Evolutionary conservation across 2,888 invertebrate species (phyloP).

Genomic region (Erebia palarica): DNA sequence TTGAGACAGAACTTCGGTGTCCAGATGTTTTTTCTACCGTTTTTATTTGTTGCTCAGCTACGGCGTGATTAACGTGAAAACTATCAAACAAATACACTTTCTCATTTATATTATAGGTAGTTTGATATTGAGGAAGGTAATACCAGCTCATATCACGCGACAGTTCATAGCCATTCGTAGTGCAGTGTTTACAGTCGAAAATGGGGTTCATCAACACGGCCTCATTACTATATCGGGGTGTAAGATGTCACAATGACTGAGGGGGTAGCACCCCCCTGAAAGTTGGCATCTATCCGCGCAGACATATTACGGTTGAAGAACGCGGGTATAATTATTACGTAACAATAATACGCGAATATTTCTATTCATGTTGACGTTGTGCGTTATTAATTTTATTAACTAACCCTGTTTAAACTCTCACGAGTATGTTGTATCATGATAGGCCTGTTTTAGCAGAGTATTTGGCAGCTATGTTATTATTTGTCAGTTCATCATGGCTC

Average conservation of each 20-base stretch:
- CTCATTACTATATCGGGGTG: slow-evolving; percentile 42
- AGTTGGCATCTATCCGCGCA: slow-evolving; percentile 31
- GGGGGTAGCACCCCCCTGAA: slow-evolving; percentile 28
- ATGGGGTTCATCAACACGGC: slow-evolving; percentile 43
- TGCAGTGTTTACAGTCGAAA: slow-evolving; percentile 35
- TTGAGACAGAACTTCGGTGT: background rate
- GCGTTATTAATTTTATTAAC: background rate
- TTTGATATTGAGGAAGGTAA: too few relatives aligned
- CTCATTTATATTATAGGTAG: too few relatives aligned
- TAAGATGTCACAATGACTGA: slow-evolving; percentile 40
- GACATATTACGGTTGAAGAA: slow-evolving; percentile 18
- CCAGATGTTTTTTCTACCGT: too few relatives aligned
- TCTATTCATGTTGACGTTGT: background rate
- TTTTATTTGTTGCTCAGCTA: too few relatives aligned
- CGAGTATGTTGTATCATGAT: too few relatives aligned
- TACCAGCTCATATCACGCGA: background rate
- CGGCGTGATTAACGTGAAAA: too few relatives aligned
- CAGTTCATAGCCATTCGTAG: slow-evolving; percentile 20
- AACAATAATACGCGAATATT: slow-evolving; percentile 21
- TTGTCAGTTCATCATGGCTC: too few relatives aligned
- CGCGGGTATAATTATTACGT: slow-evolving; percentile 21
- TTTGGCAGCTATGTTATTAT: too few relatives aligned
- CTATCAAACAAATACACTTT: too few relatives aligned
- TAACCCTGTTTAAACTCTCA: background rate
- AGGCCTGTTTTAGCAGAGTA: too few relatives aligned